Percentiles rank a stretch among this genome's conserved stretches.
phyloP scores from a whole-genome alignment of 1,140 invertebrate genomes.

The Brachionus sp. region DNA sequence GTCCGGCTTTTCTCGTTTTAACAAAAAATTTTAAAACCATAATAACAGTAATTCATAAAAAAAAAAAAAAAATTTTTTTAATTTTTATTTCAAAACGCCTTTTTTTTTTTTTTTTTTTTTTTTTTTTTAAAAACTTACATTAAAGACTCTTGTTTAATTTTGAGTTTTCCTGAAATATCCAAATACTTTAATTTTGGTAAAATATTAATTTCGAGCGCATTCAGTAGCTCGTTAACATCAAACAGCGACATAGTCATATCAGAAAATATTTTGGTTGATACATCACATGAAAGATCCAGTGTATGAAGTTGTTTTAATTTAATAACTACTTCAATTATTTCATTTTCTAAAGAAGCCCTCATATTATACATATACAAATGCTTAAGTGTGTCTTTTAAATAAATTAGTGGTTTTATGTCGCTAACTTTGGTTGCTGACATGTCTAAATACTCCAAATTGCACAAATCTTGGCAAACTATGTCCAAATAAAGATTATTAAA shows the following conservation, averaged over 20 bases:
- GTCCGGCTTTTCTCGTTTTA: no score
- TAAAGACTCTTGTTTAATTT: conserved; percentile 3
- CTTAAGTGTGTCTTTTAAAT: conserved; percentile 23
- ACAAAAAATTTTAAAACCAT: no score
- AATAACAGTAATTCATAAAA: no score
- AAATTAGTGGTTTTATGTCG: neutral
- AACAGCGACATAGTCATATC: conserved; percentile 20
- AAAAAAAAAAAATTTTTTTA: neutral
- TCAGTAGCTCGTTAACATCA: neutral
- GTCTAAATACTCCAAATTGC: neutral
- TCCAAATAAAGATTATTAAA: conserved; percentile 21
- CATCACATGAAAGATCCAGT: conserved; percentile 17
- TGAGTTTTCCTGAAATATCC: neutral
- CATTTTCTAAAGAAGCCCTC: conserved; percentile 9
- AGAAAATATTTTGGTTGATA: conserved; percentile 30
- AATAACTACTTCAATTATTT: neutral
- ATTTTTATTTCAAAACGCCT: no score
- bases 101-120: neutral
- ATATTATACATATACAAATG: conserved; percentile 18
- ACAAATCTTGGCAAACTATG: conserved; percentile 20
- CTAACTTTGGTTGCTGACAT: conserved; percentile 20
- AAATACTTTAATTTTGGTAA: neutral
- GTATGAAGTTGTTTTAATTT: neutral
- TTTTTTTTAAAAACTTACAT: neutral
- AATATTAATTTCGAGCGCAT: neutral